phyloP scores from a whole-genome alignment of 2,888 invertebrate genomes.

The Marasmarcha lunaedactyla region DNA sequence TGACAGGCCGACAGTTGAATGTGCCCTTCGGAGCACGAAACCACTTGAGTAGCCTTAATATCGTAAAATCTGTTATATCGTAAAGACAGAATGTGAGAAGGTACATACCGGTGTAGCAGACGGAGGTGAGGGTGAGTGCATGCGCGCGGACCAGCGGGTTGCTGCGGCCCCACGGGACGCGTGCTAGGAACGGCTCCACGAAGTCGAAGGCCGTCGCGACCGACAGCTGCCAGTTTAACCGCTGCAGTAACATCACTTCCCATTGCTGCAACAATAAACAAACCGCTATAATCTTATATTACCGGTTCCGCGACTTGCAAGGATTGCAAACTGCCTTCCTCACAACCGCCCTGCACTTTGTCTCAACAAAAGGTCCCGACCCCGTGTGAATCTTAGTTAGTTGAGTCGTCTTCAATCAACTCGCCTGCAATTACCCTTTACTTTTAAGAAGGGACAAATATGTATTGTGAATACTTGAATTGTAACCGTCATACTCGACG shows the following conservation, averaged over 20 bases:
- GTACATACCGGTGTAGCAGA: constrained; percentile 82
- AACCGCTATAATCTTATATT: constrained; percentile 10
- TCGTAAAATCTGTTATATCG: too few relatives aligned
- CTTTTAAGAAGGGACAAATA: constrained; percentile 32
- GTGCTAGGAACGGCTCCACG: constrained; percentile 81
- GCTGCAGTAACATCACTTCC: constrained; percentile 82
- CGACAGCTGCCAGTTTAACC: constrained; percentile 84
- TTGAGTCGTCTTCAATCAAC: constrained; percentile 17
- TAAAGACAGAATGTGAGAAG: neutral
- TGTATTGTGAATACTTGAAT: constrained; percentile 44
- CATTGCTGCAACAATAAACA: constrained; percentile 73
- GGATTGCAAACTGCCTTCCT: neutral
- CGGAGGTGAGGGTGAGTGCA: constrained; percentile 80
- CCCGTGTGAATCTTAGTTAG: constrained; percentile 30
- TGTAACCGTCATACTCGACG: constrained; percentile 63
- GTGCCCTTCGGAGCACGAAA: too few relatives aligned
- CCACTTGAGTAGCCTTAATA: too few relatives aligned
- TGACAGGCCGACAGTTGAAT: constrained; percentile 4
- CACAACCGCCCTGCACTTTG: constrained; percentile 3
- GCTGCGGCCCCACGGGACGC: constrained; percentile 72
- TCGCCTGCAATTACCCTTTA: constrained; percentile 20
- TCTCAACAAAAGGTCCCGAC: constrained; percentile 30
- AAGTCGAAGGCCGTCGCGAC: constrained; percentile 86
- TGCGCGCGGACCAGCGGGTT: constrained; percentile 76
- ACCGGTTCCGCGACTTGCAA: neutral